Evolutionary conservation across 2,888 invertebrate genomes (phyloP).

Genomic region (Helleia helle): DNA sequence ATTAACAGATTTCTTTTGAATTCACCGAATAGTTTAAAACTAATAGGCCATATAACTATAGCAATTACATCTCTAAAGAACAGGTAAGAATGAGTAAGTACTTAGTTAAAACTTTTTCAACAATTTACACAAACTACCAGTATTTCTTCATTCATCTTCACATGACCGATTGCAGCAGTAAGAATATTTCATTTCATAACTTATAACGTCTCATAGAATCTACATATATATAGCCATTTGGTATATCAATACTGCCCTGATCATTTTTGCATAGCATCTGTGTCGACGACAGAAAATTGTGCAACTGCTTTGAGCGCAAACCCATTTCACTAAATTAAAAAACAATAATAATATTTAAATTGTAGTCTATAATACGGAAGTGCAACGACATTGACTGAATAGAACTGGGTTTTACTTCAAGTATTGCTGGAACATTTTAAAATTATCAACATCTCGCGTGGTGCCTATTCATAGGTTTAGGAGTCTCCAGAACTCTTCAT

Average conservation of each 20-base stretch:
- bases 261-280: slow-evolving; percentile 24
- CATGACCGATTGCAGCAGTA: slow-evolving; percentile 1
- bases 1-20: not conserved
- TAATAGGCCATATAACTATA: slow-evolving; percentile 2
- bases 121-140: not conserved
- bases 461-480: too few relatives aligned
- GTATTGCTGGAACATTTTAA: too few relatives aligned
- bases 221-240: slow-evolving; percentile 60
- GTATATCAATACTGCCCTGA: slow-evolving; percentile 64
- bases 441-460: too few relatives aligned
- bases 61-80: not conserved
- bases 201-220: slow-evolving; percentile 38
- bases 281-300: slow-evolving; percentile 8
- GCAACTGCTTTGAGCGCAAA: slow-evolving; percentile 7
- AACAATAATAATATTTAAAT: too few relatives aligned
- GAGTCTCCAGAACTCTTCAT: too few relatives aligned
- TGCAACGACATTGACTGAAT: too few relatives aligned
- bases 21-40: not conserved
- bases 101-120: not conserved
- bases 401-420: too few relatives aligned
- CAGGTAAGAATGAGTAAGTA: not conserved
- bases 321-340: not conserved
- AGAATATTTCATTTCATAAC: slow-evolving; percentile 14
- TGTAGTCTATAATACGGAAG: too few relatives aligned
- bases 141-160: slow-evolving; percentile 7